Conservation (phyloP, 1,140 invertebrate species). For the Drusus annulatus region DNA sequence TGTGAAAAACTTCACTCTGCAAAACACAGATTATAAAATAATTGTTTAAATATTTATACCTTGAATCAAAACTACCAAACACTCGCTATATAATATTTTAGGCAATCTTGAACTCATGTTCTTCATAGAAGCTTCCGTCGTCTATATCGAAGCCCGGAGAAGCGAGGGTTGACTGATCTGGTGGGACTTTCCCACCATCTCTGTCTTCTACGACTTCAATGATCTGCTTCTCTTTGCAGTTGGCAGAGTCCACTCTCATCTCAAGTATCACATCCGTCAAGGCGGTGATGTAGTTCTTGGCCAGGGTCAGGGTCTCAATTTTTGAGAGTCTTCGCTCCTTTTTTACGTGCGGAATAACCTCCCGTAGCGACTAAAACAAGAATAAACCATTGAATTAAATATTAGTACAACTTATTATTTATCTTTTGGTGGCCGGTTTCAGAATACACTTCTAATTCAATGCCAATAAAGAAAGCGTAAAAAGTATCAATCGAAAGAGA, state of each 20-base stretch:
- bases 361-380: slow-evolving; percentile 78
- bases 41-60: no score
- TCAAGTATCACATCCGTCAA: slow-evolving; percentile 85
- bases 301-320: slow-evolving; percentile 89
- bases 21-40: no score
- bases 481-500: no score
- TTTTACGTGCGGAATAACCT: slow-evolving; percentile 91
- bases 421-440: no score
- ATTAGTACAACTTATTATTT: no score
- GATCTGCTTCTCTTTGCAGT: slow-evolving; percentile 7
- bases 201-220: slow-evolving; percentile 21
- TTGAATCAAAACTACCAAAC: no score
- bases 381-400: background rate
- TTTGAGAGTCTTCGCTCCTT: slow-evolving; percentile 89
- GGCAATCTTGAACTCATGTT: slow-evolving; percentile 44
- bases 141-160: slow-evolving; percentile 51
- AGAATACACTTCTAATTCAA: no score
- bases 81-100: background rate
- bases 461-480: no score
- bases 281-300: slow-evolving; percentile 93
- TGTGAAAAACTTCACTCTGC: no score
- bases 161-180: slow-evolving; percentile 45
- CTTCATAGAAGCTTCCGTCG: slow-evolving; percentile 56
- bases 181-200: slow-evolving; percentile 36
- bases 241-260: slow-evolving; percentile 46